These are phyloP conservation scores for Aselliscus stoliczkanus DNA, from an alignment of 2,797 vertebrate species.

Conservation along the genomic window DNA sequence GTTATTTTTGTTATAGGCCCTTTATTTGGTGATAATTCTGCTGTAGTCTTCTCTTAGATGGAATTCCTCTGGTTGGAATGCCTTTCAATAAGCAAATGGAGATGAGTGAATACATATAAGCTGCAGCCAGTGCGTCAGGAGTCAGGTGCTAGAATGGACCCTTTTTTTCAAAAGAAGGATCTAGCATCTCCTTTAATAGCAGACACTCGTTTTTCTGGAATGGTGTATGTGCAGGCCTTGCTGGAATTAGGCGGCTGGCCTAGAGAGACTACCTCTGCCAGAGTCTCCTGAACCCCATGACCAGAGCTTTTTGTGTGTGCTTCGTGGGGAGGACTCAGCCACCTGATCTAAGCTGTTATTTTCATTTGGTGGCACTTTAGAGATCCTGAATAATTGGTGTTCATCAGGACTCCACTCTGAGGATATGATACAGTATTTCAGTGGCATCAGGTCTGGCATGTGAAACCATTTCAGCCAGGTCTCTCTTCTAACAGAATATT, in stretches of 20 bases:
- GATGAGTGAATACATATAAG: neutral
- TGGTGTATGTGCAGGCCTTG: slow-evolving; percentile 28
- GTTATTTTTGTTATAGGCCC: neutral
- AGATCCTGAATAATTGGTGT: too few species aligned
- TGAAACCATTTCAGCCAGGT: slow-evolving; percentile 8
- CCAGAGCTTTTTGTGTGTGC: slow-evolving; percentile 44
- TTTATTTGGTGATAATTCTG: slow-evolving; percentile 5
- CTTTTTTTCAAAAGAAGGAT: slow-evolving; percentile 39
- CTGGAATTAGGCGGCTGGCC: slow-evolving; percentile 52
- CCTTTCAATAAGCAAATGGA: slow-evolving; percentile 5
- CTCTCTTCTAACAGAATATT: neutral
- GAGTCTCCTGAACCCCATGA: slow-evolving; percentile 41
- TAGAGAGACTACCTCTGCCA: slow-evolving; percentile 46
- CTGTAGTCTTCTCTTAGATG: slow-evolving; percentile 3
- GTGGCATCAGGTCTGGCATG: slow-evolving; percentile 3
- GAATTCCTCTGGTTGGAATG: slow-evolving; percentile 23
- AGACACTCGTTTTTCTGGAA: slow-evolving; percentile 56
- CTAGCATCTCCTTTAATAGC: slow-evolving; percentile 43
- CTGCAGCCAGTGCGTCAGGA: neutral
- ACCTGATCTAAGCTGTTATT: slow-evolving; percentile 33
- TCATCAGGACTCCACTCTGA: too few species aligned
- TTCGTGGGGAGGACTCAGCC: neutral
- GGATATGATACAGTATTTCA: neutral
- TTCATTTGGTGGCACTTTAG: slow-evolving; percentile 23
- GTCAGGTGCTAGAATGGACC: slow-evolving; percentile 34